A percentile compares a stretch with the other conserved stretches of the same genome.
Conservation (phyloP, 2,888 invertebrate genomes). For the Lamproptera curius region DNA sequence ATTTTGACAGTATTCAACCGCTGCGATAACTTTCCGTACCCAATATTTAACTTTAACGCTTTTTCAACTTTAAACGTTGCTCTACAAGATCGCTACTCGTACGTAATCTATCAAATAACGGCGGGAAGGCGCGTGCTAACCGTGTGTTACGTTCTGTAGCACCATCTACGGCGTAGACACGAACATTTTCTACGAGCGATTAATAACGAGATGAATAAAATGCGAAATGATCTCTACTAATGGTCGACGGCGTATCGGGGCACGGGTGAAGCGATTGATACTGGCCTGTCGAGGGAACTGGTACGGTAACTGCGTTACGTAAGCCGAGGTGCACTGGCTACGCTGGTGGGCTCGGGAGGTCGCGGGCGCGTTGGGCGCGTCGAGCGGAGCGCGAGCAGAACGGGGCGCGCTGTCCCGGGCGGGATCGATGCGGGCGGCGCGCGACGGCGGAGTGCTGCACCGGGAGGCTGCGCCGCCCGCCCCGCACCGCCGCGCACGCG, state of each 20-base stretch:
- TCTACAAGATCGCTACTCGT: conserved; percentile 34
- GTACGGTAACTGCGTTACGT: conserved; percentile 49
- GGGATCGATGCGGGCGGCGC: conserved; percentile 76
- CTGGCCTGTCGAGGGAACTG: conserved; percentile 30
- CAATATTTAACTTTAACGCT: too few species aligned
- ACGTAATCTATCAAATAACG: conserved; percentile 33
- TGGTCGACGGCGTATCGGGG: background rate
- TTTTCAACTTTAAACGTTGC: conserved; percentile 33
- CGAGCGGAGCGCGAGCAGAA: conserved; percentile 50
- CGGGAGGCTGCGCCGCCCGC: conserved; percentile 45
- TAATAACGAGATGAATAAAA: too few species aligned
- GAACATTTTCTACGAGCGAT: too few species aligned
- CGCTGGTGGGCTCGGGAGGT: conserved; percentile 37
- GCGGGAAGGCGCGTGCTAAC: conserved; percentile 26
- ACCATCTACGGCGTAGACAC: conserved; percentile 27
- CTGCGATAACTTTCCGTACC: too few species aligned
- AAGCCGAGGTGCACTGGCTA: conserved; percentile 52
- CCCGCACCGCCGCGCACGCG: conserved; percentile 32
- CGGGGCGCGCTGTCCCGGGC: conserved; percentile 55
- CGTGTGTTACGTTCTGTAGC: conserved; percentile 39
- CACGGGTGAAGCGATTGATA: conserved; percentile 11
- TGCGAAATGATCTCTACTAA: too few species aligned
- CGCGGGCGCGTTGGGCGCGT: conserved; percentile 41
- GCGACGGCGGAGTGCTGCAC: conserved; percentile 75
- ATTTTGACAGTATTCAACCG: too few species aligned